Evolutionary conservation across 1,140 invertebrate genomes (phyloP).

Genomic region (Leptinotarsa texana): DNA sequence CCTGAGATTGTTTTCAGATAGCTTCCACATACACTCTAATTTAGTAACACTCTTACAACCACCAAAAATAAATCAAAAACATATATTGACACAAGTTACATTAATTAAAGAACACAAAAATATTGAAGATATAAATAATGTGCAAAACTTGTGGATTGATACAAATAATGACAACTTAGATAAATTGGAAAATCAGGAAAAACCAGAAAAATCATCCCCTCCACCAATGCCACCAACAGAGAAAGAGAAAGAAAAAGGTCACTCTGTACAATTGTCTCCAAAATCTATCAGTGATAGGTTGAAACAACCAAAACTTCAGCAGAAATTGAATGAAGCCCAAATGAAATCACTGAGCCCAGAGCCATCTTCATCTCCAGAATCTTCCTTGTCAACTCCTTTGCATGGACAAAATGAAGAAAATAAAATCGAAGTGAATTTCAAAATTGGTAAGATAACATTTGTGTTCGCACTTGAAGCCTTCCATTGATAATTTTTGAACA

Average conservation of each 20-base stretch:
- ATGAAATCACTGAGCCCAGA: slow-evolving; percentile 40
- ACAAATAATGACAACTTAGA: slow-evolving; percentile 26
- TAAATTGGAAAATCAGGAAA: slow-evolving; percentile 24
- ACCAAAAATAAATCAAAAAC: slow-evolving; percentile 63
- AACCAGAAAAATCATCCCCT: slow-evolving; percentile 15
- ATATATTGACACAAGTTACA: slow-evolving; percentile 50
- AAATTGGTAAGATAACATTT: slow-evolving; percentile 31
- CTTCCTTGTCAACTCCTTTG: slow-evolving; percentile 10
- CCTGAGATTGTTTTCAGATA: slow-evolving; percentile 85
- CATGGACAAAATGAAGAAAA: slow-evolving; percentile 29
- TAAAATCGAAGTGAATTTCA: slow-evolving; percentile 36
- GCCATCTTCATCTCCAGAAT: slow-evolving; percentile 28
- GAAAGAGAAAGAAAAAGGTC: neutral
- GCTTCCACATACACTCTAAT: slow-evolving; percentile 88
- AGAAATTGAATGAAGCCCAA: slow-evolving; percentile 43
- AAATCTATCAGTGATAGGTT: slow-evolving; percentile 51
- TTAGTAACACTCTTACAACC: slow-evolving; percentile 78
- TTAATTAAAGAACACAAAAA: slow-evolving; percentile 40
- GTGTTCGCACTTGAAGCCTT: no score
- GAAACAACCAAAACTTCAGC: slow-evolving; percentile 51
- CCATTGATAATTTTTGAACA: neutral
- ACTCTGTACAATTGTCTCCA: slow-evolving; percentile 25
- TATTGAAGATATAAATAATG: slow-evolving; percentile 42
- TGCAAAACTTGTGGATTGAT: slow-evolving; percentile 35
- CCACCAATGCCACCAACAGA: slow-evolving; percentile 4